Base-by-base conservation (phyloP, 2,113 vertebrate genomes). In the Equus quagga region DNA sequence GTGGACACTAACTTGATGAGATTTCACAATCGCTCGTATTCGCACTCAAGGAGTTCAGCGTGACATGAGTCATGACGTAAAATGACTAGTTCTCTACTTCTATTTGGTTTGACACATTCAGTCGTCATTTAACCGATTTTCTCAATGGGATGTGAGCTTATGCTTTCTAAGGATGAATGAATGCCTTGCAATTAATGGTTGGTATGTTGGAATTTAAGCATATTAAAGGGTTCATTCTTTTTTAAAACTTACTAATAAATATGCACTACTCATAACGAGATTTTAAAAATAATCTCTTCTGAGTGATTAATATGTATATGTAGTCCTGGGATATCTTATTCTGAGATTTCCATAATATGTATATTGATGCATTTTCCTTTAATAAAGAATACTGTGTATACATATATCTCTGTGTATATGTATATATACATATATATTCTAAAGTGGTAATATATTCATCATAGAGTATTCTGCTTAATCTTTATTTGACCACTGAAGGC, bases 121-220 rank as follows among this genome's bases (percentile, higher is more conserved):
- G 8, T 82, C 83, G 67, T 96, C 64, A 31, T 36, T 75, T 21
- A 96, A 93, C 86, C 95, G 92, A 54, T 96, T 82, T 96, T 64
- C 93, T 96, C 93, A 69, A 28, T 3, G 44, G 91, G 72, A 96
- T 73, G 82, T 9, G 33, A 76, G 6, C 18, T 51, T 86, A 8
- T 26, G 17, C 79, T 96, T 94, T 93, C 93, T 79, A 89, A 93
- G 95, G 54, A 80, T 96, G 51, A 92, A 65, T 67, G 60, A 82
- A 54, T 76, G n/a, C 51, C 84, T 96, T 95, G 80, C 33, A 15
- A 49, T 41, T 72, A 46, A 73, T 56, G 18, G 21, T 58, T 65
- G 82, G 56, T 56, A n/a, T 60, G 56, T 36, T 94, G n/a, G 89
- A 87, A 86, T 96, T 92, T 54, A 93, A 96, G 64, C 28, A 33